Evolutionary conservation across 2,888 invertebrate genomes (phyloP), one percentile per base, ranked within the genome.

Genomic region (Drosophila algonquin): DNA sequence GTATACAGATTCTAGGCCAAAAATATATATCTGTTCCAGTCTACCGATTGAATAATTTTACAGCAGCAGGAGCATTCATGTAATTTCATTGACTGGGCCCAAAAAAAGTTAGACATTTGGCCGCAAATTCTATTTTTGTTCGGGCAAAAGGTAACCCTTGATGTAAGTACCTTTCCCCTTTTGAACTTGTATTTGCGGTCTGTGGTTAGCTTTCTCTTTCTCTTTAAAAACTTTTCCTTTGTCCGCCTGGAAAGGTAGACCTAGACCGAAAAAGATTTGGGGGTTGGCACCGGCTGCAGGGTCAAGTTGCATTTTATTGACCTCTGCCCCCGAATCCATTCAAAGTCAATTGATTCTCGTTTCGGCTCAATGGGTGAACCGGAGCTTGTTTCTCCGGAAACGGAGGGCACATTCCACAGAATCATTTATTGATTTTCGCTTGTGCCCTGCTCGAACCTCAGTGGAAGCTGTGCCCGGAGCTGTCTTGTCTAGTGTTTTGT

Each of bases 391-490:
- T 14, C 40, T 40, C 14, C 35, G 35, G 12, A 35, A 12, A 12
- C 12, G 4, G 10, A 12, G 35, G 4, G 10, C 32, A 35, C 44
- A 51, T 21, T 45, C 14, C 40, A 24, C 24, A 7, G 40, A 30
- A 63, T 67, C 62, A 73, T 73, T 80, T 78, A 81, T 81, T 51
- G 81, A 79, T 67, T 72, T 76, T 76, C 45, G 59, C 59, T 69
- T 21, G 12, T 18, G 12, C 35, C 7, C 30, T n/a, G 44, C 56
- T 10, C 6, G 21, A 21, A 44, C 16, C 12, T 46, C 30, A 46
- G 7, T 24, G 24, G 16, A 61, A 45, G 7, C 9, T 21, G 44
- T 0, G 14, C 14, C 62, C 24, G 62, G 16, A 40, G 50, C 21
- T 18, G 50, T 10, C 63, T 60, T 60, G 48, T 8, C 63, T 61